phyloP scores from a whole-genome alignment of 2,888 invertebrate species.

The Apocheima hispidaria region DNA sequence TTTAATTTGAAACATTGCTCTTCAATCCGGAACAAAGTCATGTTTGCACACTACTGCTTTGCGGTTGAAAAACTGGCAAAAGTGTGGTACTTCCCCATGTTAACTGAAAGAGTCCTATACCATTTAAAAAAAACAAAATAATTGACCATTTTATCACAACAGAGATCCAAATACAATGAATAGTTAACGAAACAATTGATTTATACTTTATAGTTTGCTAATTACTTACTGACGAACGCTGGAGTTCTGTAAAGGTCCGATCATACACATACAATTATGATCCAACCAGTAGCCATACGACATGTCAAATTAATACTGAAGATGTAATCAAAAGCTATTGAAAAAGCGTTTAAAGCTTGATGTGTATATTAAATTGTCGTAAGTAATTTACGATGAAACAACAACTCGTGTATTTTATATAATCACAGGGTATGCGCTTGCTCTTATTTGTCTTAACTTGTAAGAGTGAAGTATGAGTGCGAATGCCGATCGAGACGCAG shows the following conservation, averaged over 20 bases:
- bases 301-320: conserved; percentile 76
- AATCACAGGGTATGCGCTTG: conserved; percentile 53
- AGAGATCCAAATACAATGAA: conserved; percentile 1
- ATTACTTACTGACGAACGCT: conserved; percentile 33
- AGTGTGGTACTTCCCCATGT: too few species aligned
- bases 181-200: conserved; percentile 39
- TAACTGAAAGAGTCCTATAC: background rate
- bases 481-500: conserved; percentile 12
- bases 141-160: conserved; percentile 28
- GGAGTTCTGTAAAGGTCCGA: conserved; percentile 17
- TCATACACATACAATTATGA: conserved; percentile 66
- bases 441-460: conserved; percentile 42
- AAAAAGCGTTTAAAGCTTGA: conserved; percentile 78
- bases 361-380: conserved; percentile 84
- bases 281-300: conserved; percentile 63
- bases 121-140: background rate
- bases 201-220: conserved; percentile 42
- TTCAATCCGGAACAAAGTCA: too few species aligned
- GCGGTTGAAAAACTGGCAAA: too few species aligned
- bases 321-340: conserved; percentile 76
- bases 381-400: conserved; percentile 72
- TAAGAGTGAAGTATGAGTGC: conserved; percentile 26
- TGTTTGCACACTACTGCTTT: too few species aligned
- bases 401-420: conserved; percentile 49
- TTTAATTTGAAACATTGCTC: background rate